Percentiles rank a stretch among this genome's conserved stretches.
phyloP scores from a whole-genome alignment of 2,797 vertebrate genomes.

The Aplochiton taeniatus region DNA sequence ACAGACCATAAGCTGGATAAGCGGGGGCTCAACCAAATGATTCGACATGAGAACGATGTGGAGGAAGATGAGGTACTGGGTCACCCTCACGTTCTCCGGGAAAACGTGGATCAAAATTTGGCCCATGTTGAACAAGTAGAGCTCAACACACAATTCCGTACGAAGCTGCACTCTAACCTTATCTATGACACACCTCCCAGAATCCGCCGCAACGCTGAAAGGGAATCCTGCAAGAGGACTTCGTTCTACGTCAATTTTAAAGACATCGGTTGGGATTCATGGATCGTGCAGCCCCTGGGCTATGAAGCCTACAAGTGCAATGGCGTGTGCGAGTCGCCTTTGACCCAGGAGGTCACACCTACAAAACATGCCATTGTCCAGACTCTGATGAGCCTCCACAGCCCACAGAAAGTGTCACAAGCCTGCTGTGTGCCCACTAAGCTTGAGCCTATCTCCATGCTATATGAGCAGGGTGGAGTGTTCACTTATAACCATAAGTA shows the following conservation, averaged over 20 bases:
- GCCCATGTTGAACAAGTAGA: slow-evolving; percentile 58
- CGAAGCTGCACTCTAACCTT: slow-evolving; percentile 84
- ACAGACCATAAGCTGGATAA: slow-evolving; percentile 74
- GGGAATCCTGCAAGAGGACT: slow-evolving; percentile 86
- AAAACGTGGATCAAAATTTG: slow-evolving; percentile 41
- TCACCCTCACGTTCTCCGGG: slow-evolving; percentile 40
- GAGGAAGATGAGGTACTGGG: slow-evolving; percentile 55
- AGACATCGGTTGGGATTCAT: slow-evolving; percentile 94
- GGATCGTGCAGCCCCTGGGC: slow-evolving; percentile 88
- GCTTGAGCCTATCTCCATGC: slow-evolving; percentile 92
- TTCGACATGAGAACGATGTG: slow-evolving; percentile 76
- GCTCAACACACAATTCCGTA: slow-evolving; percentile 76
- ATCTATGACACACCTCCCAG: slow-evolving; percentile 85
- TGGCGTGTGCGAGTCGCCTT: slow-evolving; percentile 84
- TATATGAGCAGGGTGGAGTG: slow-evolving; percentile 88
- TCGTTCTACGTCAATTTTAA: slow-evolving; percentile 93
- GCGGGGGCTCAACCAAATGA: slow-evolving; percentile 80
- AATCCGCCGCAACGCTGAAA: slow-evolving; percentile 86
- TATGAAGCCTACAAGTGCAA: slow-evolving; percentile 93
- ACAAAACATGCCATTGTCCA: slow-evolving; percentile 94
- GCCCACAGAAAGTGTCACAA: slow-evolving; percentile 83
- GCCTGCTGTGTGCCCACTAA: slow-evolving; percentile 96
- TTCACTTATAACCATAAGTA: slow-evolving; percentile 95
- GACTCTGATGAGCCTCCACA: slow-evolving; percentile 85
- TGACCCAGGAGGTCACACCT: slow-evolving; percentile 87